Conservation (phyloP, 2,888 invertebrate species). For the Epistrophe eligans region DNA sequence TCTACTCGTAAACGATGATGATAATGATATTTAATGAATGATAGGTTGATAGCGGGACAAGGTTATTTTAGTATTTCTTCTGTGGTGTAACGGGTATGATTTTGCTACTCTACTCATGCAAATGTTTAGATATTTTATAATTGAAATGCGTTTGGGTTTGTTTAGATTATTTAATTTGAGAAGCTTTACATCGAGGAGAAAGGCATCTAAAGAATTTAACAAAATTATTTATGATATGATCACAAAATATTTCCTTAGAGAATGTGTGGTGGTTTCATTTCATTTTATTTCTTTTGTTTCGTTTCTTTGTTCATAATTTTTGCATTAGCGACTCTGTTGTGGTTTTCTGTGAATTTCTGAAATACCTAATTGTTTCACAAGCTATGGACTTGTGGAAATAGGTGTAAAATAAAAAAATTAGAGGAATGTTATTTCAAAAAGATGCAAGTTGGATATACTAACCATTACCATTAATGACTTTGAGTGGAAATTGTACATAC, state of each 20-base stretch:
- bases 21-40: slow-evolving; percentile 60
- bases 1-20: slow-evolving; percentile 38
- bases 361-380: not conserved
- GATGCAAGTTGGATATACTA: too few relatives aligned
- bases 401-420: too few relatives aligned
- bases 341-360: not conserved
- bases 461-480: too few relatives aligned
- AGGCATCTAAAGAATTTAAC: not conserved
- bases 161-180: not conserved
- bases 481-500: too few relatives aligned
- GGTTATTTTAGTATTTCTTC: not conserved
- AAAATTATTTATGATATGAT: slow-evolving; percentile 3
- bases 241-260: not conserved
- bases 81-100: too few relatives aligned
- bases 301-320: slow-evolving; percentile 2
- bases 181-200: not conserved
- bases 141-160: not conserved
- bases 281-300: too few relatives aligned
- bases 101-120: not conserved
- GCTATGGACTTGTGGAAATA: not conserved
- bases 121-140: slow-evolving; percentile 34
- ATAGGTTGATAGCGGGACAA: slow-evolving; percentile 33
- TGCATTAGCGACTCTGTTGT: not conserved
- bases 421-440: too few relatives aligned
- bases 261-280: not conserved